Base-by-base conservation (phyloP, 1,140 invertebrate genomes). In the Hylyphantes graminicola region DNA sequence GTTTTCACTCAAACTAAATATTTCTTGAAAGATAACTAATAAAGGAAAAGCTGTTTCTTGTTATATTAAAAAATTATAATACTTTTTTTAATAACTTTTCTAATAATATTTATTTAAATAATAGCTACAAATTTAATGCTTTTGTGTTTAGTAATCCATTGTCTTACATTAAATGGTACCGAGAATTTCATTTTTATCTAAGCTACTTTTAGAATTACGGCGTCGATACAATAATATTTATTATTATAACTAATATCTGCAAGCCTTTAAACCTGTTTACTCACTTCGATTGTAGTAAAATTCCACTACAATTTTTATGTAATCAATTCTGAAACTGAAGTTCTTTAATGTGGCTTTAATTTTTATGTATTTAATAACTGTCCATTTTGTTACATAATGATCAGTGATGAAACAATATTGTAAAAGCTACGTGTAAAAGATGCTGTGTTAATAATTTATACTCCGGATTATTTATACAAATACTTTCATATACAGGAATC, bases 271-370 rank as follows among this genome's bases (percentile, higher is more conserved):
- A 17, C 4, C 21, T 55, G 15, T 10, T 55, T 35, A 12, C 54
- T 48, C 8, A 11, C 15, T 15, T 50, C 50, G 15, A 21, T 0
- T n/a, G 8, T 50, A 17, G 12, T 74, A 15, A 15, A 51, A 0
- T 15, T 72, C 0, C n/a, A 48, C 15, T 54, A 17, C 11, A 17
- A 55, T 19, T 57, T 9, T 57, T 13, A 51, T n/a, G n/a, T 5
- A 53, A 13, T 11, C 13, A 61, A 15, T n/a, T 11, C 15, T n/a
- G 10, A 61, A 7, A 57, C 11, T 17, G 10, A 67, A 68, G 57
- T 79, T 79, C 77, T 59, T 48, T 70, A 80, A 80, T 63, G 68
- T 72, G 79, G 79, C 48, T 81, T 61, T 50, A 63, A 63, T 15
- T 55, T 55, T 51, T 63, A 7, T 61, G 35, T 61, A 48, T 48